Conservation (phyloP, 2,113 vertebrate species). For the Phaethon lepturus region DNA sequence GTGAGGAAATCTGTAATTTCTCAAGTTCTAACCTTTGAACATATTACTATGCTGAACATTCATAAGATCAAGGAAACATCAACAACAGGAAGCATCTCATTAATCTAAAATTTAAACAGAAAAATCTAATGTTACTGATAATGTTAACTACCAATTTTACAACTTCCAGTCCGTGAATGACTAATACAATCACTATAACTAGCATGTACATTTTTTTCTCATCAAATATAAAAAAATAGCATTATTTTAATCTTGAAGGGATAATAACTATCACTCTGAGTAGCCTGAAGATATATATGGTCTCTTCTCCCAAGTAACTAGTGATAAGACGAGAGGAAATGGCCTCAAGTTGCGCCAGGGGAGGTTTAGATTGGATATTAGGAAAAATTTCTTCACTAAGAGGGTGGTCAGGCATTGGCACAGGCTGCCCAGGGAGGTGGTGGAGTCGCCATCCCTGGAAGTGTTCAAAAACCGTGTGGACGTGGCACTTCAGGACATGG, state of each 20-base stretch:
- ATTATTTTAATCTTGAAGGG: not conserved
- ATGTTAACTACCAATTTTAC: not conserved
- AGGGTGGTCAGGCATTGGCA: too few species aligned
- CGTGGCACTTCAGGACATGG: too few species aligned
- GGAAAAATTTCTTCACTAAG: too few species aligned
- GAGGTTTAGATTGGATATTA: too few species aligned
- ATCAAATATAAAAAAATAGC: fast-evolving
- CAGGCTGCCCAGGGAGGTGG: too few species aligned
- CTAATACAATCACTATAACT: not conserved
- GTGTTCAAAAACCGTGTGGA: too few species aligned
- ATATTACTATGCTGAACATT: not conserved
- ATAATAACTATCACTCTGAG: not conserved
- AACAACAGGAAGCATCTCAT: not conserved
- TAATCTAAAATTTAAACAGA: not conserved
- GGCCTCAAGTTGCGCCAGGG: too few species aligned
- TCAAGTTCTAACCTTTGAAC: not conserved
- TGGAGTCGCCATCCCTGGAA: too few species aligned
- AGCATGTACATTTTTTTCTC: not conserved
- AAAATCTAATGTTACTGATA: not conserved
- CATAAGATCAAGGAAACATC: not conserved
- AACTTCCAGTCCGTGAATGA: not conserved
- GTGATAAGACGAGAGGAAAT: too few species aligned
- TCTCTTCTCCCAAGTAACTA: too few species aligned
- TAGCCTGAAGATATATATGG: not conserved
- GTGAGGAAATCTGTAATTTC: not conserved